Conservation (phyloP, 2,113 vertebrate genomes). For the Corythornis madagascariensis region DNA sequence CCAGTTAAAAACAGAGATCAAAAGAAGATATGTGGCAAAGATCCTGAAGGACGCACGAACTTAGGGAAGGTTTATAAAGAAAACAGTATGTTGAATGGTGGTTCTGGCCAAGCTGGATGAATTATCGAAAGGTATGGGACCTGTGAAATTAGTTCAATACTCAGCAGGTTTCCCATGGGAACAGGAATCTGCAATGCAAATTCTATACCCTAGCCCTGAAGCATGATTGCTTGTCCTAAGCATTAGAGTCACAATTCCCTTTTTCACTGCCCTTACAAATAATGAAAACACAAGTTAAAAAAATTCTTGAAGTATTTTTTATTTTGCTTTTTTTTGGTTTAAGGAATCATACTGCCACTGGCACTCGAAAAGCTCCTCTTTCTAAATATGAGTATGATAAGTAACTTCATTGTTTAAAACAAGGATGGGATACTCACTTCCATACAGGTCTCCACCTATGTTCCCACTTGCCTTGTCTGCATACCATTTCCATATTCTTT, state of each 20-base stretch:
- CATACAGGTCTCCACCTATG: background rate
- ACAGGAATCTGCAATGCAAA: constrained; percentile 32
- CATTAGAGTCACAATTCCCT: background rate
- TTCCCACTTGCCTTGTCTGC: background rate
- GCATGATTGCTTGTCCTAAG: background rate
- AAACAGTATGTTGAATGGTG: background rate
- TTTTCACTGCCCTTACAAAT: background rate
- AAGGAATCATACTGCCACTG: background rate
- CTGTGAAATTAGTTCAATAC: constrained; percentile 6
- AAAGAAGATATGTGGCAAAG: background rate
- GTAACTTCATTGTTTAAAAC: background rate
- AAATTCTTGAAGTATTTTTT: background rate
- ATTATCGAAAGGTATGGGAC: background rate
- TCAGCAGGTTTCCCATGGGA: constrained; percentile 52
- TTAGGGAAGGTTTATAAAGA: background rate
- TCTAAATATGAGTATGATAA: background rate
- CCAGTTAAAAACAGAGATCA: background rate
- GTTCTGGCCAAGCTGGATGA: background rate
- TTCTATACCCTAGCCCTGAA: background rate
- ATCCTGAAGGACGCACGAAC: background rate
- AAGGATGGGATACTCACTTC: background rate
- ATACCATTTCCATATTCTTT: background rate
- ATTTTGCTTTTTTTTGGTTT: background rate
- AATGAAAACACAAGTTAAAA: background rate
- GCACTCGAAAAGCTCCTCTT: background rate